Percentiles rank a stretch among this genome's conserved stretches.
These are phyloP conservation scores for Xestia xanthographa DNA, from an alignment of 2,888 invertebrate species.

Conservation along the genomic window DNA sequence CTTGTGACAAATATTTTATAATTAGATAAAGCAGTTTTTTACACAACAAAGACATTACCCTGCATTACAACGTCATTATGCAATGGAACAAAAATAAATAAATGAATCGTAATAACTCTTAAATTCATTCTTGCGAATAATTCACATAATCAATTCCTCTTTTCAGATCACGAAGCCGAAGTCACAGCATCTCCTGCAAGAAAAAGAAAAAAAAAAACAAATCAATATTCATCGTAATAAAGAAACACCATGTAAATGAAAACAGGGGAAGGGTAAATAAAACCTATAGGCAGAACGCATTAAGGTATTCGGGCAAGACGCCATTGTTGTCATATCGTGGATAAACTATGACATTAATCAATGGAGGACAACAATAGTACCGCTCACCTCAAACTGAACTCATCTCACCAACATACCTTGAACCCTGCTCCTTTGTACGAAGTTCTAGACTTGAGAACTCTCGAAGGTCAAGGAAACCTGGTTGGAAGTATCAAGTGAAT, in stretches of 20 bases:
- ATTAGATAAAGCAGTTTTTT: background rate
- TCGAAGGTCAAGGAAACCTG: constrained; percentile 68
- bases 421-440: constrained; percentile 59
- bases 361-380: constrained; percentile 85
- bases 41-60: background rate
- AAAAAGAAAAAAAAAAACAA: constrained; percentile 66
- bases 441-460: constrained; percentile 22
- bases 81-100: constrained; percentile 20
- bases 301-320: constrained; percentile 86
- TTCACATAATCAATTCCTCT: constrained; percentile 47
- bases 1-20: background rate
- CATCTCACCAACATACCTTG: constrained; percentile 73
- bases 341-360: constrained; percentile 89
- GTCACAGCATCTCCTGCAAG: constrained; percentile 70
- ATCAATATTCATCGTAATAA: constrained; percentile 60
- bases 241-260: constrained; percentile 80
- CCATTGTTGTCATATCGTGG: constrained; percentile 89
- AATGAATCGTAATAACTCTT: constrained; percentile 33
- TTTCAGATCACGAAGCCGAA: constrained; percentile 44
- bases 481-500: constrained; percentile 78
- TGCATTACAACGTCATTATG: constrained; percentile 25
- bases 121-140: constrained; percentile 42
- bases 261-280: constrained; percentile 82
- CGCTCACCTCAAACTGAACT: constrained; percentile 84
- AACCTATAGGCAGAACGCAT: constrained; percentile 85